phyloP scores from a whole-genome alignment of 2,113 vertebrate genomes.

The Sylvietta virens region DNA sequence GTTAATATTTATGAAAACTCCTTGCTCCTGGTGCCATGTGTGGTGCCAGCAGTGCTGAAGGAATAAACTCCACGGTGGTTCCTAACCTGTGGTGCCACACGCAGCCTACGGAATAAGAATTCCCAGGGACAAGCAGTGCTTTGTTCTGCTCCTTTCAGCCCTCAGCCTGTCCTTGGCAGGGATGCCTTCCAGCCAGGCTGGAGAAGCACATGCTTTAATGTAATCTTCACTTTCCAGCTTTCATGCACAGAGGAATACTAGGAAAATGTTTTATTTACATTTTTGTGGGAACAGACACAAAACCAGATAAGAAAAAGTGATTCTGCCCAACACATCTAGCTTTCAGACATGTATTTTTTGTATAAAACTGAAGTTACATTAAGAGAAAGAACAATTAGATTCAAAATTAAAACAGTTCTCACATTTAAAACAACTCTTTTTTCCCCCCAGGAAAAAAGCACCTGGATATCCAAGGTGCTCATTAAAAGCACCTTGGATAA shows the following conservation, averaged over 20 bases:
- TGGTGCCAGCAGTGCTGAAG: background rate
- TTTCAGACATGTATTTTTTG: background rate
- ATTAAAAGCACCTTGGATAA: background rate
- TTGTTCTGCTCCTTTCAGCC: slow-evolving; percentile 9
- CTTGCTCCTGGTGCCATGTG: background rate
- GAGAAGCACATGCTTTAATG: background rate
- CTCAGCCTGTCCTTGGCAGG: background rate
- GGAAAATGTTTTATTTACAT: background rate
- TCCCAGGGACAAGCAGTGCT: background rate
- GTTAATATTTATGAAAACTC: background rate
- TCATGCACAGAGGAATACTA: background rate
- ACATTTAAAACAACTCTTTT: background rate
- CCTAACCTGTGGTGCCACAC: background rate
- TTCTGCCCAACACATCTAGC: background rate
- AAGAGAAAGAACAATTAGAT: background rate
- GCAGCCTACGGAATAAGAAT: slow-evolving; percentile 7
- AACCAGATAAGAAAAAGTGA: background rate
- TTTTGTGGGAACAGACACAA: background rate
- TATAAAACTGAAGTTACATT: background rate
- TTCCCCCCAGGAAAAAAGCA: too few species aligned
- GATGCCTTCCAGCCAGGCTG: background rate
- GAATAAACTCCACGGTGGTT: background rate
- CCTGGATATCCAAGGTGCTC: too few species aligned
- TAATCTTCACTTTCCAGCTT: background rate
- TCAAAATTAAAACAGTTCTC: background rate